Base-by-base conservation (phyloP, 2,113 vertebrate species). In the Pseudorectes ferrugineus region DNA sequence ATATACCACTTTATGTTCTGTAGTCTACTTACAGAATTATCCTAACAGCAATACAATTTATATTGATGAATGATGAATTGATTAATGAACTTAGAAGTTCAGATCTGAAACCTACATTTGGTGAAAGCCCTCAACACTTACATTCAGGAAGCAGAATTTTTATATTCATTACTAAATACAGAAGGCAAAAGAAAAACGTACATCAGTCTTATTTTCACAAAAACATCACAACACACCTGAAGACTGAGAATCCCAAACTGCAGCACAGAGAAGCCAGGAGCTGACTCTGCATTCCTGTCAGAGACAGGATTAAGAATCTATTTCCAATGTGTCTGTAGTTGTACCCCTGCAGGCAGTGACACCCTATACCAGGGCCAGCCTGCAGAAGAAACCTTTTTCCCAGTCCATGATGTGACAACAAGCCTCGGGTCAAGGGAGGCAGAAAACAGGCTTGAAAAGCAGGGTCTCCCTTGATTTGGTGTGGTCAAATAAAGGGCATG, bases 351-450 rank as follows among this genome's bases (percentile, higher is more conserved):
- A 24, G 67, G 84, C 61, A 48, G 17, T 2, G 35, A 55, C 62
- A 59, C 20, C 52, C 28, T 11, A 38, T 1, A 36, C 18, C 38
- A 48, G 20, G 7, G 42, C 14, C 51, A 84, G 48, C 45, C 73
- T 49, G 55, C 38, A 58, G 61, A n/a, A 58, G 42, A 71, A 46
- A 31, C 26, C n/a, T 26, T 42, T n/a, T 67, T 83, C 46, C 48
- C 35, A 11, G 18, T 4, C 29, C 7, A 1, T 3, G 3, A 29
- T 1, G 12, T 2, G 1, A 35, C 6, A 70, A 54, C 7, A 52
- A 61, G n/a, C 9, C 14, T 46, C 0, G 0, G 35, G 48, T n/a
- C 38, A 57, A n/a, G 15, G 28, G 7, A 77, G 9, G 29, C 21
- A 24, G 40, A 55, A 33, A 78, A 54, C 13, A 29, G 12, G 51